Percentiles rank a stretch among this genome's conserved stretches.
Evolutionary conservation across 2,113 vertebrate genomes (phyloP).

Genomic region (Mormyrus iriodes): DNA sequence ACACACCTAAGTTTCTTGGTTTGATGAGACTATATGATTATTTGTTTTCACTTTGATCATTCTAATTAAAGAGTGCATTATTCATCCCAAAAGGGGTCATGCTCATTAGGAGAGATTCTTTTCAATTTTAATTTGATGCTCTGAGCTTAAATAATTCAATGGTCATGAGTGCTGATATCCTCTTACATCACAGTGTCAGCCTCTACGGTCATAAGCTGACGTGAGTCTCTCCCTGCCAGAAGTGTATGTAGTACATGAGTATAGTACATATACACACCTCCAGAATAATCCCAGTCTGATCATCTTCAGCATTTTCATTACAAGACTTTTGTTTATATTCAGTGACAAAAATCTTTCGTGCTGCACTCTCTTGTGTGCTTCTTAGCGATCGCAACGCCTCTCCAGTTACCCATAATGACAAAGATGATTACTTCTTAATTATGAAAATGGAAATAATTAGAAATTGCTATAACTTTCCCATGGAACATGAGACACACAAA

Average conservation of each 20-base stretch:
- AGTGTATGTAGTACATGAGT: not conserved
- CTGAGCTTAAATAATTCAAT: constrained; percentile 12
- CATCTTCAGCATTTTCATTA: not conserved
- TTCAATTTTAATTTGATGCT: constrained; percentile 17
- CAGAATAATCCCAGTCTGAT: not conserved
- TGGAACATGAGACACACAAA: not conserved
- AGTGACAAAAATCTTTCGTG: not conserved
- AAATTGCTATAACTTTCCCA: not conserved
- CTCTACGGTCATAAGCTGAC: not conserved
- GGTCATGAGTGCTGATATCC: not conserved
- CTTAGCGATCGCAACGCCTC: not conserved
- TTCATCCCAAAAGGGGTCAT: constrained; percentile 6
- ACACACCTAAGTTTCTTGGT: not conserved
- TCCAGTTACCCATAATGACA: not conserved
- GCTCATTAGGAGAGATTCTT: constrained; percentile 2
- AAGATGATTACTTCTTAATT: constrained; percentile 3
- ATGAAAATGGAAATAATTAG: not conserved
- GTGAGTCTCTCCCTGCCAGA: not conserved
- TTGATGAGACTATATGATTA: not conserved
- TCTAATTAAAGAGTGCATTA: not conserved
- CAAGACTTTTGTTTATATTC: not conserved
- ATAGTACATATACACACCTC: not conserved
- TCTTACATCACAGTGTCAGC: not conserved
- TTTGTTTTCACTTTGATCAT: not conserved
- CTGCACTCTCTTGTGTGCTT: not conserved